These are phyloP conservation scores for Heterodera schachtii DNA, from an alignment of 1,140 invertebrate species.

Conservation along the genomic window DNA sequence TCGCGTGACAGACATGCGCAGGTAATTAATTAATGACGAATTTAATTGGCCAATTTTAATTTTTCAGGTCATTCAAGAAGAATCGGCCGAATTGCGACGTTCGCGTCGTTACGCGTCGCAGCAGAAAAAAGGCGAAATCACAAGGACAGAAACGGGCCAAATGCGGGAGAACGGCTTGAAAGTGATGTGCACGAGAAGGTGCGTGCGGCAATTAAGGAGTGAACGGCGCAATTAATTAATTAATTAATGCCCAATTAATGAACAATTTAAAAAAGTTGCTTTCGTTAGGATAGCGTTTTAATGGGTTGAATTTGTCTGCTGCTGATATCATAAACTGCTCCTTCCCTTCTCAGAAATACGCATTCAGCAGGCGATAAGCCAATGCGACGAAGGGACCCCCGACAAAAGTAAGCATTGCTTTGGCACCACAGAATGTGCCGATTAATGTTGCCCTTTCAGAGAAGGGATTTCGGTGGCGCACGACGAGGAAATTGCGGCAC, in stretches of 20 bases:
- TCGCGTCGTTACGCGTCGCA: conserved; percentile 19
- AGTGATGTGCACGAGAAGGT: background rate
- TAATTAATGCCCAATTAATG: too few relatives aligned
- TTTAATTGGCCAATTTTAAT: background rate
- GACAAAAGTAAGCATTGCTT: background rate
- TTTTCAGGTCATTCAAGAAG: conserved; percentile 25
- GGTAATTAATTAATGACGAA: conserved; percentile 37
- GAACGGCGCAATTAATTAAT: too few relatives aligned
- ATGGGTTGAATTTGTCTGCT: too few relatives aligned
- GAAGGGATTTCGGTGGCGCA: background rate
- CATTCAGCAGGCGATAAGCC: background rate
- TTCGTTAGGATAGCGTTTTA: background rate
- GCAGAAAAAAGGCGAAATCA: background rate
- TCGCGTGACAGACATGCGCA: conserved; percentile 62
- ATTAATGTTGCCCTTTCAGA: background rate
- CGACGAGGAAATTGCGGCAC: background rate
- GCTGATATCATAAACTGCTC: too few relatives aligned
- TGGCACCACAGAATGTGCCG: too few relatives aligned
- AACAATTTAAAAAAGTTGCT: background rate
- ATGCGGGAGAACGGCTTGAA: background rate
- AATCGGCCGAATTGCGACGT: conserved; percentile 23
- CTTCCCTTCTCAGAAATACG: background rate
- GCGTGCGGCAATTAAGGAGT: background rate
- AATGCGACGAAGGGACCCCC: background rate
- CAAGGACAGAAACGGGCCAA: background rate